A percentile compares a stretch with the other conserved stretches of the same genome.
Evolutionary conservation across 2,113 vertebrate species (phyloP).

Genomic region (Myotis davidii): DNA sequence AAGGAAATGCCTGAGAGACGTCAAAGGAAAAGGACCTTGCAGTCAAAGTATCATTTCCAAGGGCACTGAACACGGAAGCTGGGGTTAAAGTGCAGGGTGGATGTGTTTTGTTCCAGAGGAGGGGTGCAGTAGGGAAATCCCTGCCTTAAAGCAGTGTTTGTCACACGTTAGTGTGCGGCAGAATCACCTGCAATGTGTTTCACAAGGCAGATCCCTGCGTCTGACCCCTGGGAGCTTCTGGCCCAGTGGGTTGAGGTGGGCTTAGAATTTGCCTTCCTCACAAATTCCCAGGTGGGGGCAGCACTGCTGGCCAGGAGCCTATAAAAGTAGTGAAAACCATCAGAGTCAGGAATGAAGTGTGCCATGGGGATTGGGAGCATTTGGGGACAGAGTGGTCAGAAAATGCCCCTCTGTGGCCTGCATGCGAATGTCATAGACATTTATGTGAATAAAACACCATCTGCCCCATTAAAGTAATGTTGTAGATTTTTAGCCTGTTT

Average conservation of each 20-base stretch:
- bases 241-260: background rate
- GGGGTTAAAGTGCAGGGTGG: background rate
- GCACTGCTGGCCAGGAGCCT: no score
- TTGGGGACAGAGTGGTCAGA: background rate
- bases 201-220: background rate
- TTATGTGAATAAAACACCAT: conserved; percentile 10
- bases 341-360: background rate
- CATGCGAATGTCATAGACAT: no score
- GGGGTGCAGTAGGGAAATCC: background rate
- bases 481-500: background rate
- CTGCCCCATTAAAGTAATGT: background rate
- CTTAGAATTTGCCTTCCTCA: background rate
- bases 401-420: background rate
- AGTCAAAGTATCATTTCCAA: background rate
- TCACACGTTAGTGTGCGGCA: background rate
- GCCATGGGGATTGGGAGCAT: rapidly evolving
- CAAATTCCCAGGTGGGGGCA: background rate
- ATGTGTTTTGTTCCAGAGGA: background rate
- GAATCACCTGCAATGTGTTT: background rate
- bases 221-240: background rate
- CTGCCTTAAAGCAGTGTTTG: background rate
- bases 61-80: rapidly evolving
- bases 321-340: background rate
- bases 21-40: background rate
- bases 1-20: background rate